Evolutionary conservation across 2,888 invertebrate genomes (phyloP).

Genomic region (Dryobota labecula): DNA sequence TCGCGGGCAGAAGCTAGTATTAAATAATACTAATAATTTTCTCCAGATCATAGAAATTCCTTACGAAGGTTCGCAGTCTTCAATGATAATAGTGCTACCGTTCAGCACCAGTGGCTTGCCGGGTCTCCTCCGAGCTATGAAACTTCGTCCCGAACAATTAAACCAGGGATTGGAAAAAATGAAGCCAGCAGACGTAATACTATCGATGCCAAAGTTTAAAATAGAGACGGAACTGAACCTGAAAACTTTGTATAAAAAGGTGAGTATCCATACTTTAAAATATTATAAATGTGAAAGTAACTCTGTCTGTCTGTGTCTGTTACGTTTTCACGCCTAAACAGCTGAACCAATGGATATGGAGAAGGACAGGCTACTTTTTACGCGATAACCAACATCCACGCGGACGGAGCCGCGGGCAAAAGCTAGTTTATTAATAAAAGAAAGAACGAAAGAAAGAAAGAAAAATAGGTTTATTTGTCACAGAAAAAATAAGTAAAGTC

Average conservation of each 20-base stretch:
- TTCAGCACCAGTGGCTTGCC: conserved; percentile 88
- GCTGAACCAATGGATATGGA: too few relatives aligned
- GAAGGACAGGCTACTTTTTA: too few relatives aligned
- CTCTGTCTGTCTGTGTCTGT: too few relatives aligned
- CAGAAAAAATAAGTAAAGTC: too few relatives aligned
- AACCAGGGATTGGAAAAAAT: conserved; percentile 86
- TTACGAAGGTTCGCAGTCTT: conserved; percentile 91
- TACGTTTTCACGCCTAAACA: too few relatives aligned
- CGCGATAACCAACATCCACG: too few relatives aligned
- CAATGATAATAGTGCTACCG: conserved; percentile 94
- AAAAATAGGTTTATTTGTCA: too few relatives aligned
- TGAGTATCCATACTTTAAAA: conserved; percentile 45
- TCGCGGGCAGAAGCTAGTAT: too few relatives aligned
- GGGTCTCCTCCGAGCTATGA: conserved; percentile 70
- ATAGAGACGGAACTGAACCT: conserved; percentile 70
- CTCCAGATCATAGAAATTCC: conserved; percentile 92
- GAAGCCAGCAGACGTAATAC: conserved; percentile 83
- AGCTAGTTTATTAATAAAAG: too few relatives aligned
- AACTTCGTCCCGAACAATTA: conserved; percentile 70
- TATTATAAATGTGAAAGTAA: too few relatives aligned
- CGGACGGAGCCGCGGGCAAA: too few relatives aligned
- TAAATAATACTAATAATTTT: neutral
- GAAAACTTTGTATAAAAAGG: conserved; percentile 68
- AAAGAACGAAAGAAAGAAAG: too few relatives aligned
- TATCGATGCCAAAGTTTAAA: conserved; percentile 90